Evolutionary conservation across 2,888 invertebrate species (phyloP).

Genomic region (Hemaris fuciformis): DNA sequence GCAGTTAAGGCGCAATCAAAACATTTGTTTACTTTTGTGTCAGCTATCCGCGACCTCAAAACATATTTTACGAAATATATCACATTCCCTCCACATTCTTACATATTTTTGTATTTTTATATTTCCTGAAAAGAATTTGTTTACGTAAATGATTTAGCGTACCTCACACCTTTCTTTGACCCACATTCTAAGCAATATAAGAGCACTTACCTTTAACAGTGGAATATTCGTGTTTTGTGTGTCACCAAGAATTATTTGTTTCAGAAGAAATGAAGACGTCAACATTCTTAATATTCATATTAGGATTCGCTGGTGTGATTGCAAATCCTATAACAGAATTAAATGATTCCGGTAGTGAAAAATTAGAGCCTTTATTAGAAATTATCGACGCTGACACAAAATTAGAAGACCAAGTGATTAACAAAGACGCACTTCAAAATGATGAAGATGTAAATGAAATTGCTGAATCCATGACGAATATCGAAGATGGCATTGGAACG

Average conservation of each 20-base stretch:
- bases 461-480: conserved; percentile 46
- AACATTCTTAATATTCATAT: conserved; percentile 41
- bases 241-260: conserved; percentile 31
- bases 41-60: no score
- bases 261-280: conserved; percentile 64
- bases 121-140: conserved; percentile 18
- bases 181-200: conserved; percentile 59
- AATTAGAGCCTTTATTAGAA: conserved; percentile 21
- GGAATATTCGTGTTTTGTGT: conserved; percentile 26
- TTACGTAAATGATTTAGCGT: conserved; percentile 38
- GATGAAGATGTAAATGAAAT: conserved; percentile 24
- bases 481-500: conserved; percentile 44
- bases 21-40: neutral
- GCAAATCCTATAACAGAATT: conserved; percentile 47
- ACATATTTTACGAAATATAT: no score
- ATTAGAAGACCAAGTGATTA: conserved; percentile 33
- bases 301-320: conserved; percentile 46
- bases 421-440: conserved; percentile 31
- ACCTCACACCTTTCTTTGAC: conserved; percentile 65
- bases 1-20: neutral
- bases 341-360: conserved; percentile 37
- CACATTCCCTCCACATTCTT: no score
- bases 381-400: conserved; percentile 42
- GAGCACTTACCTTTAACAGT: conserved; percentile 26
- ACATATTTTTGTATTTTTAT: neutral